phyloP scores from a whole-genome alignment of 2,113 vertebrate species.

The Fukomys damarensis region DNA sequence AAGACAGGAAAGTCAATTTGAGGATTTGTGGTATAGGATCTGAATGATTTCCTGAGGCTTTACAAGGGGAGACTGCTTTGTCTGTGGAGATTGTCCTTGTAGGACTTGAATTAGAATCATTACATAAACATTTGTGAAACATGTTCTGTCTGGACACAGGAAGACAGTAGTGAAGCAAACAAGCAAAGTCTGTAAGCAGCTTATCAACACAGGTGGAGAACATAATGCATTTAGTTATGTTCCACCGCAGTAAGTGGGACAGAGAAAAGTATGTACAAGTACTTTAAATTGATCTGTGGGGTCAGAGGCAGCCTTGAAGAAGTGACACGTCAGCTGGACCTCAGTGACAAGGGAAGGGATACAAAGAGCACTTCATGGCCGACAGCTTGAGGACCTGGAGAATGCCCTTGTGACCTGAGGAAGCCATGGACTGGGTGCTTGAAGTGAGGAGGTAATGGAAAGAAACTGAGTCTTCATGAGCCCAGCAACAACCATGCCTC shows the following conservation, averaged over 20 bases:
- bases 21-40: not conserved
- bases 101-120: not conserved
- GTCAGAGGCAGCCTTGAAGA: not conserved
- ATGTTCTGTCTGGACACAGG: not conserved
- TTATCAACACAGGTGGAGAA: not conserved
- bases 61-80: not conserved
- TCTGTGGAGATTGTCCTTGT: not conserved
- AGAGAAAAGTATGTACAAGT: not conserved
- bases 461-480: not conserved
- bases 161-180: not conserved
- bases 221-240: not conserved
- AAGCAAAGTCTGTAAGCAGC: not conserved
- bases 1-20: not conserved
- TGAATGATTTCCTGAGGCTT: not conserved
- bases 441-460: not conserved
- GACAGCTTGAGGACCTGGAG: not conserved
- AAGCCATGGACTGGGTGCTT: not conserved
- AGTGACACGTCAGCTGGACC: not conserved
- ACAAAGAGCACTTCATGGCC: not conserved
- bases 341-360: not conserved
- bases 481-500: rapidly evolving
- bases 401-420: too few species aligned
- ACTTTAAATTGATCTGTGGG: not conserved
- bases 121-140: not conserved
- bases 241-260: not conserved